Base-by-base conservation (phyloP, 2,113 vertebrate species). In the Murina feae region DNA sequence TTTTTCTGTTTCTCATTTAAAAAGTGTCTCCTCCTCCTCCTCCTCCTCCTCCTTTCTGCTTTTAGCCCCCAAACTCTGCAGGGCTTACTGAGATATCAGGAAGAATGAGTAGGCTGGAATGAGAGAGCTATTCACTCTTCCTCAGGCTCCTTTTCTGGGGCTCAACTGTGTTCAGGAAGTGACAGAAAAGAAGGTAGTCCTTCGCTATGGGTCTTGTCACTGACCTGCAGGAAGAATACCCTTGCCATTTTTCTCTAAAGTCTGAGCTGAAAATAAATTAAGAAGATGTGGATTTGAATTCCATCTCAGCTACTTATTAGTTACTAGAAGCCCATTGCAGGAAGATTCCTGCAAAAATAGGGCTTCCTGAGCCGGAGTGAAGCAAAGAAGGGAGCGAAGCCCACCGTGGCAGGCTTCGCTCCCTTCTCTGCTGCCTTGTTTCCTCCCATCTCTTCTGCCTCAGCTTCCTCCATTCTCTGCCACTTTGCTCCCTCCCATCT, bases 231-330 rank as follows among this genome's bases (percentile, higher is more conserved):
- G 25, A 80, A 81, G 58, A 75, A 3, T 21, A 51, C 49, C 9
- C n/a, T 58, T n/a, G 49, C 20, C 23, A 65, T 74, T 93, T 90
- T 87, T 75, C 55, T 35, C 63, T 60, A n/a, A 85, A 11, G n/a
- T 28, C 17, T 90, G 69, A 87, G 63, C 60, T 92, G 85, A 89
- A 82, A 80, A 72, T 78, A 87, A 92, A 80, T 95, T 92, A 92
- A 72, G 5, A 37, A 71, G 63, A 82, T 75, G 12, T 53, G 32
- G 28, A 12, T 85, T 84, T 93, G 58, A 86, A 86, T 91, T 12
- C 25, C 32, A 90, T 49, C 32, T 96, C 28, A 74, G 51, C 51
- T 86, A 37, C 37, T 75, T 87, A 69, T 2, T 81, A 58, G 28
- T 4, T 84, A 30, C n/a, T n/a, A n/a, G n/a, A n/a, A n/a, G n/a